Conservation (phyloP, 1,140 invertebrate species). For the Dryas iulia region DNA sequence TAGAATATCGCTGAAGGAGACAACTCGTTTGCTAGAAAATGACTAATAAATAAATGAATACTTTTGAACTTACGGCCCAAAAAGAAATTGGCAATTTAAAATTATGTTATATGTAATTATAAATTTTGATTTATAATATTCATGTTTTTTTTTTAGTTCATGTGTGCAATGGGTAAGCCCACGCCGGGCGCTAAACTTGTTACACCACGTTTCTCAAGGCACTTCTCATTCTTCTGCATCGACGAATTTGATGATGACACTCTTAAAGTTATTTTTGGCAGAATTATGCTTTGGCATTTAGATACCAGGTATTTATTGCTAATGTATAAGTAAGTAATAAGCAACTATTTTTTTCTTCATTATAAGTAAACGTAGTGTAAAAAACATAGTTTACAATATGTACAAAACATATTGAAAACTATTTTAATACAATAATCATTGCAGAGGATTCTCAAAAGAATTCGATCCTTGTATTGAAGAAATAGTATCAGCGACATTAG, state of each 20-base stretch:
- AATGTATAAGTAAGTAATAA: neutral
- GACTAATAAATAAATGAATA: too few species aligned
- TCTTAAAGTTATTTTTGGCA: constrained; percentile 93
- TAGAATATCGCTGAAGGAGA: too few species aligned
- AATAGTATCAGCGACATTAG: constrained; percentile 91
- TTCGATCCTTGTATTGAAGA: constrained; percentile 96
- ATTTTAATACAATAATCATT: constrained; percentile 18
- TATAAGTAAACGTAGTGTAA: too few species aligned
- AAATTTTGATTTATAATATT: too few species aligned
- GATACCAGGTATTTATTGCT: constrained; percentile 91
- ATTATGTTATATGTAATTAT: too few species aligned
- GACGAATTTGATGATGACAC: constrained; percentile 94
- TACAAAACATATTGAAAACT: too few species aligned
- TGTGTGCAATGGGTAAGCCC: constrained; percentile 94
- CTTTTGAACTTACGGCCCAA: too few species aligned
- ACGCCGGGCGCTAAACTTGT: constrained; percentile 91
- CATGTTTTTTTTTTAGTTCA: constrained; percentile 84
- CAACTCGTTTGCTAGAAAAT: too few species aligned
- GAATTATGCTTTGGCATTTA: constrained; percentile 96
- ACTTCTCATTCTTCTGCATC: constrained; percentile 94
- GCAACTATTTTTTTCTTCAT: neutral
- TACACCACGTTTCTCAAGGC: constrained; percentile 92
- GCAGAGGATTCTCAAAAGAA: constrained; percentile 95
- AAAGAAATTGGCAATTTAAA: too few species aligned
- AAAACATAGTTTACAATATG: too few species aligned